phyloP scores from a whole-genome alignment of 1,140 invertebrate genomes.

The Drosophila erecta region DNA sequence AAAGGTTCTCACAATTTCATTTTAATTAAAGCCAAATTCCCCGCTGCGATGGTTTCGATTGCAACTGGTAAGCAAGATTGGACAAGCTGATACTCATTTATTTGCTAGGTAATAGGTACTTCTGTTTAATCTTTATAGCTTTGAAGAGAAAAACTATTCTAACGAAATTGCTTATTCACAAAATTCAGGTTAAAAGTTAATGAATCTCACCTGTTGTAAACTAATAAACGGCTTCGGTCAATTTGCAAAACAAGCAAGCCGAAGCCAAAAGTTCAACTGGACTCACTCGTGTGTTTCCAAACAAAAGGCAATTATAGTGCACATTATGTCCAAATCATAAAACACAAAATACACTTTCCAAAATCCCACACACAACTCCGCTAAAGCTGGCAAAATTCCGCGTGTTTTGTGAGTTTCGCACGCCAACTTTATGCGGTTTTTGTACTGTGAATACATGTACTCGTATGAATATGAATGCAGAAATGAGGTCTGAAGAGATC shows the following conservation, averaged over 20 bases:
- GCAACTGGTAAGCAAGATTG: background rate
- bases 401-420: constrained; percentile 39
- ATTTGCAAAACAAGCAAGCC: constrained; percentile 9
- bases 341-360: constrained; percentile 49
- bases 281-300: constrained; percentile 36
- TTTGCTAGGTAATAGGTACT: background rate
- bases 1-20: constrained; percentile 18
- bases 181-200: background rate
- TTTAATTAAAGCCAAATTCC: constrained; percentile 26
- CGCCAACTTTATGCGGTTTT: constrained; percentile 53
- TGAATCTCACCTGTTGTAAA: background rate
- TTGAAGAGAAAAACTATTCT: too few species aligned
- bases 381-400: constrained; percentile 12
- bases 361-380: constrained; percentile 16
- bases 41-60: constrained; percentile 24
- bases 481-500: constrained; percentile 26
- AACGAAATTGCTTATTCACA: too few species aligned
- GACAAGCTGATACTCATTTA: constrained; percentile 3
- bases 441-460: constrained; percentile 40
- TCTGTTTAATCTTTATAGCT: background rate
- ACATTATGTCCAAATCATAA: constrained; percentile 45
- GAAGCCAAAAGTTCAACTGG: constrained; percentile 21
- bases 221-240: background rate
- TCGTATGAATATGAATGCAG: constrained; percentile 40
- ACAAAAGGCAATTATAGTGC: constrained; percentile 40